Conservation (phyloP, 2,113 vertebrate species). For the Myrmophylax atrothorax region DNA sequence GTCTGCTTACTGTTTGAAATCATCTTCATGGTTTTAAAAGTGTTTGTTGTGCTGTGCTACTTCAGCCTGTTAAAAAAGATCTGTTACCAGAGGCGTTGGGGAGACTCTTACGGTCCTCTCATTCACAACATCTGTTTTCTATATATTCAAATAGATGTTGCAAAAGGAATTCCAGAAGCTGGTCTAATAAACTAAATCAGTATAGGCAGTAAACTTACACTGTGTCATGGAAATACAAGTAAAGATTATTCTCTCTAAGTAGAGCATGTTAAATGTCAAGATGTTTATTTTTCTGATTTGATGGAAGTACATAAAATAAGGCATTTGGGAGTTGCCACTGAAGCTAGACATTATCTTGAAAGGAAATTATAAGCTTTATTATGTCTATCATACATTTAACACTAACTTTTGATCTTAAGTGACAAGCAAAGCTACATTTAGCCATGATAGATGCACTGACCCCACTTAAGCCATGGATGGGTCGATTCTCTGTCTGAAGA, state of each 20-base stretch:
- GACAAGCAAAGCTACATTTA: not conserved
- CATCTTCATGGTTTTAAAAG: not conserved
- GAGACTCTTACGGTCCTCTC: not conserved
- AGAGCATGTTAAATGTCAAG: not conserved
- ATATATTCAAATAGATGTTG: not conserved
- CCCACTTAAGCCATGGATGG: not conserved
- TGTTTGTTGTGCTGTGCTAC: not conserved
- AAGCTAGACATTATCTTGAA: not conserved
- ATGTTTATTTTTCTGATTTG: not conserved
- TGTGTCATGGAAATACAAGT: not conserved
- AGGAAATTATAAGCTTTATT: not conserved
- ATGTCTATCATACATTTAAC: not conserved
- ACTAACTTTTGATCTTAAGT: not conserved
- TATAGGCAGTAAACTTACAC: not conserved
- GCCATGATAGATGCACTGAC: not conserved
- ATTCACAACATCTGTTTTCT: not conserved
- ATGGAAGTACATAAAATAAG: not conserved
- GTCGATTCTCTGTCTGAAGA: not conserved
- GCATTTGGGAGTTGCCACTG: not conserved
- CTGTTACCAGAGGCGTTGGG: not conserved
- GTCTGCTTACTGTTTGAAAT: conserved; percentile 66
- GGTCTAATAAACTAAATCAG: not conserved
- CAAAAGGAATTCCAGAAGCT: not conserved
- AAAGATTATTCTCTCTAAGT: not conserved
- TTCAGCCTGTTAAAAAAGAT: not conserved